Evolutionary conservation across 1,140 invertebrate species (phyloP).

Genomic region (Venustaconcha ellipsiformis): DNA sequence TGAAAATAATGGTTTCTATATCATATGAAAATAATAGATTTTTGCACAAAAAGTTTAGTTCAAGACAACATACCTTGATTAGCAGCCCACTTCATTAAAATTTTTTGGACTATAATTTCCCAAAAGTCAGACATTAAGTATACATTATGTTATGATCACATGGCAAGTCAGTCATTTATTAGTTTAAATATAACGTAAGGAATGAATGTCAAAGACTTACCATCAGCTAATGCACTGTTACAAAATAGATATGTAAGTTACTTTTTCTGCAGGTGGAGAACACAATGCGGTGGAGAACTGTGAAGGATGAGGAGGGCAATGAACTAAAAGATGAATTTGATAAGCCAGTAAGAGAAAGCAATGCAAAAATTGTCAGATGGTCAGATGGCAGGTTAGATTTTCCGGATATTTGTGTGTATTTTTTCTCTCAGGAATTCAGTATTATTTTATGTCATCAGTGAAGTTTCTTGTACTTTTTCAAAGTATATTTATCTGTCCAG

Average conservation of each 20-base stretch:
- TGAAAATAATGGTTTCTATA: too few species aligned
- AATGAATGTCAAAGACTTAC: too few species aligned
- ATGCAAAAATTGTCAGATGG: constrained; percentile 96
- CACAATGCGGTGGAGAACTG: constrained; percentile 95
- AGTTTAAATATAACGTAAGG: background rate
- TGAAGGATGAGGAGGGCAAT: constrained; percentile 80
- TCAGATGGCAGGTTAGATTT: constrained; percentile 84
- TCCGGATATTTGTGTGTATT: background rate
- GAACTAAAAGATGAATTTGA: constrained; percentile 71
- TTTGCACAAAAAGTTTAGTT: too few species aligned
- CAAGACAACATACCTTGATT: too few species aligned
- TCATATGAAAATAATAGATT: too few species aligned
- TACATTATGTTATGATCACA: background rate
- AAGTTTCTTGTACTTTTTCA: too few species aligned
- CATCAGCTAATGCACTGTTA: too few species aligned
- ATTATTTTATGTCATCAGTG: too few species aligned
- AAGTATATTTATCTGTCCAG: too few species aligned
- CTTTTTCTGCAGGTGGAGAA: constrained; percentile 83
- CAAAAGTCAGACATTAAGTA: background rate
- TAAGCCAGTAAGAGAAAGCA: constrained; percentile 89
- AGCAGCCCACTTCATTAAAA: too few species aligned
- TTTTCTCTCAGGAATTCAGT: background rate
- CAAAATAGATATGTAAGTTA: too few species aligned
- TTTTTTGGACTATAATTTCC: too few species aligned
- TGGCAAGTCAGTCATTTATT: background rate